Conservation (phyloP, 1,140 invertebrate genomes). For the Fopius arisanus region DNA sequence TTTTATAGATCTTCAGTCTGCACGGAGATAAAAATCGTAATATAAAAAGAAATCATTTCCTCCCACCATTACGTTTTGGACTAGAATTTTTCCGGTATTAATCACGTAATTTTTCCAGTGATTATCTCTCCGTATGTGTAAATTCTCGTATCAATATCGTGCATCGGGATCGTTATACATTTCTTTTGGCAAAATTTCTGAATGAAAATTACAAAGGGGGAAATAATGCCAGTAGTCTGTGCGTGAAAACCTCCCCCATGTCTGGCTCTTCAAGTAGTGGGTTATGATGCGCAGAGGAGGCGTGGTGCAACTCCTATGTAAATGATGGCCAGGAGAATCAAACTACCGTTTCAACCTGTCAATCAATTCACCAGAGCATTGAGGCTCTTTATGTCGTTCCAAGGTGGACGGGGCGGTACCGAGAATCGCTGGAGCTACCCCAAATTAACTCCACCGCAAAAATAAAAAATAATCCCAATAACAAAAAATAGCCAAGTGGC, state of each 20-base stretch:
- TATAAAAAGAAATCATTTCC: too few species aligned
- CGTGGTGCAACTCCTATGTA: constrained; percentile 26
- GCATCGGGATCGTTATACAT: background rate
- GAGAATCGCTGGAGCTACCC: background rate
- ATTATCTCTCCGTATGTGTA: too few species aligned
- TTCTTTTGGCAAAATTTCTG: background rate
- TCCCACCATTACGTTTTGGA: too few species aligned
- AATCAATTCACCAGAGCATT: constrained; percentile 26
- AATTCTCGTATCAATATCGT: too few species aligned
- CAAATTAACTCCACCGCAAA: background rate
- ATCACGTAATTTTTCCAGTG: background rate
- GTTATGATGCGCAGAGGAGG: constrained; percentile 18
- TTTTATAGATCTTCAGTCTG: too few species aligned
- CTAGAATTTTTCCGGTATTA: too few species aligned
- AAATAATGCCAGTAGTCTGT: background rate
- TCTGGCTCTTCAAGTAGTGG: background rate
- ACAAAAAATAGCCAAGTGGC: too few species aligned
- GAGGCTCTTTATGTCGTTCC: background rate
- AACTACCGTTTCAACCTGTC: constrained; percentile 40
- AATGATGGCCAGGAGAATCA: constrained; percentile 34
- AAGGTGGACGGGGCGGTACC: constrained; percentile 19
- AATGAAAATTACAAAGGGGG: constrained; percentile 5
- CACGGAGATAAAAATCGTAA: too few species aligned
- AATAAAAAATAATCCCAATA: background rate
- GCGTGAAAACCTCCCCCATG: background rate